phyloP scores from a whole-genome alignment of 1,140 invertebrate genomes.

The Pogonognathellus flavescens region DNA sequence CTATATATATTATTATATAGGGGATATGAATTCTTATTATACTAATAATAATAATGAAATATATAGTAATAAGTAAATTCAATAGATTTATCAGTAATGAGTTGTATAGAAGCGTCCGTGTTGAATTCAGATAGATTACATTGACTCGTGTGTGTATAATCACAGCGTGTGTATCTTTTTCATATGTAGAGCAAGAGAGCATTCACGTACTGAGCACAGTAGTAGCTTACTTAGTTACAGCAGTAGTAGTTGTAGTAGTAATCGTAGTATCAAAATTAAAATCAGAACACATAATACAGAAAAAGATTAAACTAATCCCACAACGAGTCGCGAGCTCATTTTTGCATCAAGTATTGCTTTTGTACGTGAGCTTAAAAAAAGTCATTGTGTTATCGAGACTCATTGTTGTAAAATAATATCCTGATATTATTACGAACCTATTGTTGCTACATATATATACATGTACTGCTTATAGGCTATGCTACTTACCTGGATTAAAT shows the following conservation, averaged over 20 bases:
- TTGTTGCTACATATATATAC: no score
- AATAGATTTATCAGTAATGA: no score
- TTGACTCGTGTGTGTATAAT: no score
- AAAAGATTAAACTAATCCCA: not conserved
- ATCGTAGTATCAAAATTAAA: constrained; percentile 1
- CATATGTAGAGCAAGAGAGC: not conserved
- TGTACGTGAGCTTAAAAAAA: not conserved
- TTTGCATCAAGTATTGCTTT: not conserved
- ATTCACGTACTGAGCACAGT: not conserved
- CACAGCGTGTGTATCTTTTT: not conserved
- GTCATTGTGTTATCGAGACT: not conserved
- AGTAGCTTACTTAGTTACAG: not conserved
- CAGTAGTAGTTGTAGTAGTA: not conserved
- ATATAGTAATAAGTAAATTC: no score
- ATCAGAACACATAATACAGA: not conserved
- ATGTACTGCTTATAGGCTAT: not conserved
- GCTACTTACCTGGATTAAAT: constrained; percentile 30
- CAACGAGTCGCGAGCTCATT: not conserved
- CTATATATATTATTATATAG: no score
- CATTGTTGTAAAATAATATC: constrained; percentile 24
- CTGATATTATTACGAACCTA: no score
- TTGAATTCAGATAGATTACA: no score
- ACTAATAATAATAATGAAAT: no score
- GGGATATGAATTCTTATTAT: no score
- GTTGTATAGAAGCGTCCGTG: no score